A percentile compares a stretch with the other conserved stretches of the same genome.
These are phyloP conservation scores for Lepeophtheirus nordmannii DNA, from an alignment of 2,888 invertebrate species.

Conservation along the genomic window DNA sequence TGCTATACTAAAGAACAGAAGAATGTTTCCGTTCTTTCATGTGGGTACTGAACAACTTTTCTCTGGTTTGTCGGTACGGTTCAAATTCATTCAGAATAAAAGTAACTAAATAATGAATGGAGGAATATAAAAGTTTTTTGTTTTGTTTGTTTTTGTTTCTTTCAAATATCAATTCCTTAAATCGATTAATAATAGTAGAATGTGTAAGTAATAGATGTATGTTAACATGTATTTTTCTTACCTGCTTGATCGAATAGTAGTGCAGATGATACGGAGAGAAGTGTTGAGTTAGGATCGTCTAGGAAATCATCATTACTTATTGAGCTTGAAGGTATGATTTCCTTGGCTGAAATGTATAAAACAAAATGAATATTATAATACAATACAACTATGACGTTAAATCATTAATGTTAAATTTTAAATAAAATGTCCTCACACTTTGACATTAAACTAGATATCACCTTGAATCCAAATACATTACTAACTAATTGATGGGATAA, in stretches of 20 bases:
- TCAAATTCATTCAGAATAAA: neutral
- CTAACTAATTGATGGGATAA: too few relatives aligned
- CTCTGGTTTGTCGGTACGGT: too few relatives aligned
- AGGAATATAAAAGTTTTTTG: neutral
- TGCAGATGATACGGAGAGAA: neutral
- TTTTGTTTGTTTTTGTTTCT: neutral
- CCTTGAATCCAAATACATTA: too few relatives aligned
- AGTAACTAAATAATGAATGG: neutral
- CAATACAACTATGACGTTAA: too few relatives aligned
- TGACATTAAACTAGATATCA: too few relatives aligned
- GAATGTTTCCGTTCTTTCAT: too few relatives aligned
- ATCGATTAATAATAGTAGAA: neutral
- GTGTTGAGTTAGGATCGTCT: neutral
- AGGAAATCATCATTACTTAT: neutral
- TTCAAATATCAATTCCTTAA: neutral
- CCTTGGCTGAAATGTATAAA: neutral
- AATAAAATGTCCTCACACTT: too few relatives aligned
- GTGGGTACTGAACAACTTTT: too few relatives aligned
- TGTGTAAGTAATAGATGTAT: neutral
- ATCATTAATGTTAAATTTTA: too few relatives aligned
- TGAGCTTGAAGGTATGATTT: constrained; percentile 2
- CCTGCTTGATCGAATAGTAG: neutral
- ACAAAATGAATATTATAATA: neutral
- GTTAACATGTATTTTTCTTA: too few relatives aligned
- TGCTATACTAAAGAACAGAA: too few relatives aligned